Base-by-base conservation (phyloP, 2,797 vertebrate genomes). In the Gephyroberyx darwinii region DNA sequence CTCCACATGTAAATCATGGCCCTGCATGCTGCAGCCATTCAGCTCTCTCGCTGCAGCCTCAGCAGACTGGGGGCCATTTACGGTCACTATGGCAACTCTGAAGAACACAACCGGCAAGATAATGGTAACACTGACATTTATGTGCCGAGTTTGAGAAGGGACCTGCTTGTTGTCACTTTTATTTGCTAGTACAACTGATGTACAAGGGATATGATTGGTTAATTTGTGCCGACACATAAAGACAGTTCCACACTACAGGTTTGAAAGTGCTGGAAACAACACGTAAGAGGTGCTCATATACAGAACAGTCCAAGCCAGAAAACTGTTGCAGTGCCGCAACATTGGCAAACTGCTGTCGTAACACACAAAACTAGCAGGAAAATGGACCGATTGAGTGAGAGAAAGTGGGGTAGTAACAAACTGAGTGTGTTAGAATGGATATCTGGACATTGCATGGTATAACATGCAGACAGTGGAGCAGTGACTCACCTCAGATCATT, bases 21-120 rank as follows among this genome's bases (percentile, higher is more conserved):
- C 87, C 17, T 79, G 75, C 64, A 84, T 37, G 35, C 8, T 41
- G 47, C 35, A 35, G 14, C 87, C 88, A 13, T 86, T 77, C 75
- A 92, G 74, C 56, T 88, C 88, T 22, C 39, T 70, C 30, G 70
- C 84, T 5, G 90, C 91, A 52, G 67, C 68, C 37, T 87, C 74
- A 0, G 91, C 89, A 51, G 67, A 68, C 0, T 53, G 75, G n/a
- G 39, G 41, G 50, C 70, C 84, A 30, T 54, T 75, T 2, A 89
- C 47, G 14, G 37, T 82, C 75, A 91, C 87, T 56, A 89, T 48
- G 54, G 89, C 90, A 76, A 85, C 79, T 41, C 92, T 92, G 37
- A 14, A 71, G 43, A 69, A 50, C 2, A 8, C 39, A 65, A 56
- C 1, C 35, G 55, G 48, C 0, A 0, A 50, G 35, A 5, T n/a